A percentile compares a stretch with the other conserved stretches of the same genome.
Conservation (phyloP, 2,113 vertebrate genomes). For the Uria aalge region DNA sequence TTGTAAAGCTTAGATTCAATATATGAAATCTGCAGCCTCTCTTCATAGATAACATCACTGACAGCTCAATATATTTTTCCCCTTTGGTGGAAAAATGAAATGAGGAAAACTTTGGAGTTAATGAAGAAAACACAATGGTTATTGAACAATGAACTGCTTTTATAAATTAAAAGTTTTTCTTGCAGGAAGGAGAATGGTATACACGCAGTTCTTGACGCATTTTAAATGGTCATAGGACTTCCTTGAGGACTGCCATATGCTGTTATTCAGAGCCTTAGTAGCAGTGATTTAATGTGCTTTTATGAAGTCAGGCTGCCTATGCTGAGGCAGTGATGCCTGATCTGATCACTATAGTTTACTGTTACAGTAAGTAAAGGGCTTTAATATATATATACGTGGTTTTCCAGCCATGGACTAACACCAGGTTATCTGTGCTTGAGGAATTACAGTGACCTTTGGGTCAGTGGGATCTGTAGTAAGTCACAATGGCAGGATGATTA, state of each 20-base stretch:
- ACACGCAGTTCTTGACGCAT: background rate
- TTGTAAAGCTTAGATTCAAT: conserved; percentile 69
- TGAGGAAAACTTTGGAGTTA: conserved; percentile 54
- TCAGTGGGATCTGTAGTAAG: background rate
- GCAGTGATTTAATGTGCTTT: conserved; percentile 22
- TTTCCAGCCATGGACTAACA: background rate
- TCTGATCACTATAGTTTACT: background rate
- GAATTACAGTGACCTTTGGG: background rate
- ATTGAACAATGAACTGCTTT: conserved; percentile 17
- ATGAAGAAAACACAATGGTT: conserved; percentile 63
- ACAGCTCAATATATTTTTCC: conserved; percentile 39
- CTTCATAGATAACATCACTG: conserved; percentile 44
- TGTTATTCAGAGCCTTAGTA: conserved; percentile 4
- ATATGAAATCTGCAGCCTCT: conserved; percentile 53
- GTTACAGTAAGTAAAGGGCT: background rate
- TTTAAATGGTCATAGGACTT: conserved; percentile 16
- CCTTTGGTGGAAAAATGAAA: conserved; percentile 52
- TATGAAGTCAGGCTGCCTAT: background rate
- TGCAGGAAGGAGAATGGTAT: background rate
- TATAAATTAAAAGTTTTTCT: conserved; percentile 47
- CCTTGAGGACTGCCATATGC: conserved; percentile 11
- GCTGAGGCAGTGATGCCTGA: background rate
- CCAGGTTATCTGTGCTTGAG: background rate
- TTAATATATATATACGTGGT: background rate
- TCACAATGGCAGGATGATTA: background rate